phyloP scores from a whole-genome alignment of 2,113 vertebrate species.

The Microtus ochrogaster region DNA sequence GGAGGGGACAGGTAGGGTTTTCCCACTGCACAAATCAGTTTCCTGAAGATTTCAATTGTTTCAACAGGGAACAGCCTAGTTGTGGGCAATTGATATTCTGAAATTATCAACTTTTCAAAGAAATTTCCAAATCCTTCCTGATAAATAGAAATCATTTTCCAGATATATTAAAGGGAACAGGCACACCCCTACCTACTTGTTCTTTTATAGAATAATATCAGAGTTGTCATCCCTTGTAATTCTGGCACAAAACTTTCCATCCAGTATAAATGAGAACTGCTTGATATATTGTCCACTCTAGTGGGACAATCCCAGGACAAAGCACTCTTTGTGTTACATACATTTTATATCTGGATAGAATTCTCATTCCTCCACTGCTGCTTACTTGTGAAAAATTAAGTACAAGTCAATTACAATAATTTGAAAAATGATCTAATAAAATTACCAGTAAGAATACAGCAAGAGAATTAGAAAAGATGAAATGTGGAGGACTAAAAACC shows the following conservation, averaged over 20 bases:
- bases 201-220: not conserved
- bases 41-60: constrained; percentile 72
- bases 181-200: not conserved
- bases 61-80: constrained; percentile 48
- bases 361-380: not conserved
- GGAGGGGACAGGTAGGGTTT: constrained; percentile 68
- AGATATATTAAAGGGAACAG: constrained; percentile 5
- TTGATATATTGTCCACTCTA: not conserved
- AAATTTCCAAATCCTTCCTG: constrained; percentile 73
- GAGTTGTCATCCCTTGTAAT: not conserved
- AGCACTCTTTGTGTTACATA: not conserved
- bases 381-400: not conserved
- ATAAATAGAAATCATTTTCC: constrained; percentile 71
- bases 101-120: constrained; percentile 53
- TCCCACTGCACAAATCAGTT: constrained; percentile 62
- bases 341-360: constrained; percentile 15
- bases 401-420: not conserved
- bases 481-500: not conserved
- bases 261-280: not conserved
- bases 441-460: not conserved
- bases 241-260: not conserved
- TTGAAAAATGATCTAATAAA: constrained; percentile 12
- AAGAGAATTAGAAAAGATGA: not conserved
- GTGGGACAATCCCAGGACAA: not conserved
- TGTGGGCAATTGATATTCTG: constrained; percentile 66